These are phyloP conservation scores for Temnothorax nylanderi DNA, from an alignment of 1,140 invertebrate species.

Conservation along the genomic window DNA sequence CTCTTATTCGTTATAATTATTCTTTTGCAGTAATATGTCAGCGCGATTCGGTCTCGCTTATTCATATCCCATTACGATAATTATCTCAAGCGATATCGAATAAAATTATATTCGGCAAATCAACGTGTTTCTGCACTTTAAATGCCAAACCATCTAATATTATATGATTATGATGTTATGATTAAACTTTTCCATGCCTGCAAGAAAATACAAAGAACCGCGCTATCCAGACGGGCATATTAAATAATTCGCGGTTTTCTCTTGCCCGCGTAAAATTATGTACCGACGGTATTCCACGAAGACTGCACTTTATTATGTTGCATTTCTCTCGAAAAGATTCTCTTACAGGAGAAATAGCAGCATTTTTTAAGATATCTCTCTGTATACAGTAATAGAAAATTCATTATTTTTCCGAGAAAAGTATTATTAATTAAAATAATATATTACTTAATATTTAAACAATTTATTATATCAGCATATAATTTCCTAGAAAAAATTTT, in stretches of 20 bases:
- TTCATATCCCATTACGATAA: background rate
- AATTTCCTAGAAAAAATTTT: background rate
- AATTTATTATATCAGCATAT: background rate
- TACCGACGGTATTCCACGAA: slow-evolving; percentile 27
- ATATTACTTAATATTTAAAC: slow-evolving; percentile 6
- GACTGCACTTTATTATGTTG: slow-evolving; percentile 45
- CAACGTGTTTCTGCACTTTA: slow-evolving; percentile 8
- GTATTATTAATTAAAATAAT: background rate
- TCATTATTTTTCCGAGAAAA: slow-evolving; percentile 14
- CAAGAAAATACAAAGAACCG: slow-evolving; percentile 34
- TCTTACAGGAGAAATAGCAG: background rate
- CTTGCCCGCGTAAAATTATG: slow-evolving; percentile 25
- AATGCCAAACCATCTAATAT: background rate
- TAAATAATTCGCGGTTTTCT: slow-evolving; percentile 49
- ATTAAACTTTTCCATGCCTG: slow-evolving; percentile 10
- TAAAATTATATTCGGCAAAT: slow-evolving; percentile 36
- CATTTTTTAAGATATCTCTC: background rate
- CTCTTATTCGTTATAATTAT: slow-evolving; percentile 36
- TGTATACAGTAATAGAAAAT: slow-evolving; percentile 9
- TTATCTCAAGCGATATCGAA: background rate
- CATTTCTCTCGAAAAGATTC: slow-evolving; percentile 47
- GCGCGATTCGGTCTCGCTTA: background rate
- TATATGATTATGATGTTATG: slow-evolving; percentile 11
- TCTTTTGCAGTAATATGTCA: slow-evolving; percentile 3
- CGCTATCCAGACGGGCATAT: slow-evolving; percentile 35